These are phyloP conservation scores for Drosophila paramelanica DNA, from an alignment of 2,888 invertebrate species.

Conservation along the genomic window DNA sequence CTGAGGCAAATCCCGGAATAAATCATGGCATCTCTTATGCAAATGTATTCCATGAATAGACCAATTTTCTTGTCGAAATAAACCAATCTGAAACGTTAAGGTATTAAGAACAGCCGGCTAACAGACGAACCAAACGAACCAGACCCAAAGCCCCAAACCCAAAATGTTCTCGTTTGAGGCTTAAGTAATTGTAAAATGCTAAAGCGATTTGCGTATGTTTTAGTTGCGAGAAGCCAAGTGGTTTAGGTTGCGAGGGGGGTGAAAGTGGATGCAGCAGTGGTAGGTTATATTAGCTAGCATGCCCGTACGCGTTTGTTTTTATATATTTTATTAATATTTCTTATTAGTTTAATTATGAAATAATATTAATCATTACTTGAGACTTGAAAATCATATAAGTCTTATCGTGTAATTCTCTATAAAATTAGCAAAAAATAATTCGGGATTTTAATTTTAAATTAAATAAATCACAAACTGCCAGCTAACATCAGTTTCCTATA, in stretches of 20 bases:
- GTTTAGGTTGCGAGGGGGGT: background rate
- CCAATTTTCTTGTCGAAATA: conserved; percentile 39
- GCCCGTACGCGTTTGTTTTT: background rate
- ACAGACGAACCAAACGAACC: conserved; percentile 6
- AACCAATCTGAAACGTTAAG: conserved; percentile 32
- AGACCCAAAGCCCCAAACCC: conserved; percentile 18
- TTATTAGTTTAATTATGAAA: too few relatives aligned
- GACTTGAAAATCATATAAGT: too few relatives aligned
- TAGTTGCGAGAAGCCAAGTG: conserved; percentile 57
- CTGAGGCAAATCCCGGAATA: background rate
- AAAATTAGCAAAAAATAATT: too few relatives aligned
- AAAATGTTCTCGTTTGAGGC: conserved; percentile 35
- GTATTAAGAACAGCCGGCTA: conserved; percentile 19
- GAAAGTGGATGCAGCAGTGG: background rate
- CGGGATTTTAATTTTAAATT: too few relatives aligned
- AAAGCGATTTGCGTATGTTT: conserved; percentile 63
- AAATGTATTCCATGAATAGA: conserved; percentile 50
- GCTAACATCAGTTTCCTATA: too few relatives aligned
- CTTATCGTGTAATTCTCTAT: too few relatives aligned
- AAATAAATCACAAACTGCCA: too few relatives aligned
- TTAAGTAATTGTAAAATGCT: conserved; percentile 74
- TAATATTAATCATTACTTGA: too few relatives aligned
- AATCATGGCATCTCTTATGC: conserved; percentile 43
- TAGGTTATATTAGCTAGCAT: background rate
- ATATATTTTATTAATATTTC: background rate